Percentiles rank a stretch among this genome's conserved stretches.
Evolutionary conservation across 64 coral and sea anemone genomes (phyloP).

Genomic region (Actinia equina): DNA sequence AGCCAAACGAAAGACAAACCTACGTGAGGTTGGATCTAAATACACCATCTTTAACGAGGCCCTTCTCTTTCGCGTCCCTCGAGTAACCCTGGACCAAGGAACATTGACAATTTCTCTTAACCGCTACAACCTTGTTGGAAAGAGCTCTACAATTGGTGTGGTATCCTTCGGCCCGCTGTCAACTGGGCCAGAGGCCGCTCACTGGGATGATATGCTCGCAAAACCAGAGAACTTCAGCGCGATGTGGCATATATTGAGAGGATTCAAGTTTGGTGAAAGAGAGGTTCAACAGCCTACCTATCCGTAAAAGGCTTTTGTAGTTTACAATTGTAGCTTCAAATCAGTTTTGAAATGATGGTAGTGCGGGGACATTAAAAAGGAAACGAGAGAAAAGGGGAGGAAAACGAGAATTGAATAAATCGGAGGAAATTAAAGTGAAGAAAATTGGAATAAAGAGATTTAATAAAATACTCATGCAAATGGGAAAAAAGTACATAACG

Average conservation of each 20-base stretch:
- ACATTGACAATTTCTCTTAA: conserved; percentile 63
- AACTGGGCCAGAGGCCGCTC: conserved; percentile 68
- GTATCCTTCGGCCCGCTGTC: conserved; percentile 61
- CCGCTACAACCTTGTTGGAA: conserved; percentile 79
- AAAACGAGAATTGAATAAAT: background rate
- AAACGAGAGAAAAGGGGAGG: too few species aligned
- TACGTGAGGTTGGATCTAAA: conserved; percentile 53
- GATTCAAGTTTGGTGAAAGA: conserved; percentile 82
- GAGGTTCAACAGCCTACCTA: conserved; percentile 39
- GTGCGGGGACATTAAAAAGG: too few species aligned
- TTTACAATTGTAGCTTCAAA: too few species aligned
- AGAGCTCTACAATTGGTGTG: conserved; percentile 68
- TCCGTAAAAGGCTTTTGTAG: background rate
- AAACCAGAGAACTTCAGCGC: conserved; percentile 57
- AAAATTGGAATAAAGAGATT: too few species aligned
- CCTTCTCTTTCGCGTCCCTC: conserved; percentile 72
- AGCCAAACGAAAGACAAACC: conserved; percentile 67
- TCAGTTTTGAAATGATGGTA: too few species aligned
- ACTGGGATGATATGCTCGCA: conserved; percentile 67
- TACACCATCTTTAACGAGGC: conserved; percentile 87
- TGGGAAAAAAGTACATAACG: too few species aligned
- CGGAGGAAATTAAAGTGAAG: background rate
- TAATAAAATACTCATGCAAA: too few species aligned
- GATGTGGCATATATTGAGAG: conserved; percentile 85
- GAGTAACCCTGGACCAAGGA: conserved; percentile 33